Evolutionary conservation across 2,113 vertebrate genomes (phyloP).

Genomic region (Psittacus erithacus): DNA sequence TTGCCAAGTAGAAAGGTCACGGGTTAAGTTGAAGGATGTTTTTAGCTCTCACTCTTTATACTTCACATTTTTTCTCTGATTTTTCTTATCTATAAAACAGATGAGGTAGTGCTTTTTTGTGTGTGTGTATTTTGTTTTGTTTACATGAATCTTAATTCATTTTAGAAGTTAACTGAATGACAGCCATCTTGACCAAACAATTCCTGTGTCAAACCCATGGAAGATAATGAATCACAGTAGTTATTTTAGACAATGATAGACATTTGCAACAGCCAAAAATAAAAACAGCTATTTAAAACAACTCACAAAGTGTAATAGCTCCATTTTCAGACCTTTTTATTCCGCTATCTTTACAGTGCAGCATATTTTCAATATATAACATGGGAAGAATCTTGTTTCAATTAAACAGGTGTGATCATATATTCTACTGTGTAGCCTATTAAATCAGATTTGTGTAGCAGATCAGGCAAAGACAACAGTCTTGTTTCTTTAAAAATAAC

Average conservation of each 20-base stretch:
- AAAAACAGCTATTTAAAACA: neutral
- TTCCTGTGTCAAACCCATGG: neutral
- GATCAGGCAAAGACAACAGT: neutral
- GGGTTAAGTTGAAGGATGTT: neutral
- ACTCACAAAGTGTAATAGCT: neutral
- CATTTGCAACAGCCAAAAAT: neutral
- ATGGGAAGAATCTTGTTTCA: neutral
- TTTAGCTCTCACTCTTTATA: neutral
- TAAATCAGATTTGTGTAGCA: neutral
- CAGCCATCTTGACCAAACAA: neutral
- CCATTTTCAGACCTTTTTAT: neutral
- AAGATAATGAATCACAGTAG: neutral
- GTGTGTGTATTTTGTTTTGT: neutral
- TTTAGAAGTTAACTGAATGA: neutral
- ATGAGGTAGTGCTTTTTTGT: neutral
- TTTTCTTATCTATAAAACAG: neutral
- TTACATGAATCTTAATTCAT: neutral
- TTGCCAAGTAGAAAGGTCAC: neutral
- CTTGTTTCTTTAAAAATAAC: neutral
- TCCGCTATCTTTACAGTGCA: neutral
- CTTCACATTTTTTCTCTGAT: accelerated
- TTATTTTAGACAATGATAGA: neutral
- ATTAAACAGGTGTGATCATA: neutral
- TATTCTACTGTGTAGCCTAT: neutral
- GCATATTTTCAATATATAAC: neutral